Base-by-base conservation (phyloP, 1,140 invertebrate species). In the Thaumetopoea pityocampa region DNA sequence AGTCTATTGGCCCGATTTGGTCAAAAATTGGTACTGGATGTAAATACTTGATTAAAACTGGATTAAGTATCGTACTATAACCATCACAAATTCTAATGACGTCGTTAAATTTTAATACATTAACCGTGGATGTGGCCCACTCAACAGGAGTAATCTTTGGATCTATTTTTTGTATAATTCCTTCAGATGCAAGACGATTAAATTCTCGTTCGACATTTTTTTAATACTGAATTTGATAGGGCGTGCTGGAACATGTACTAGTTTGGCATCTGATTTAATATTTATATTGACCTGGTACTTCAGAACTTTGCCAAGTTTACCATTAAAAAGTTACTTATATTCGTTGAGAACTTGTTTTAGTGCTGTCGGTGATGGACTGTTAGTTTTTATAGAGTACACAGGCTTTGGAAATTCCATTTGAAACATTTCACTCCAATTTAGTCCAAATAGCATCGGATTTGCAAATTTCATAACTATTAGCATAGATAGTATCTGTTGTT, bases 121-220 rank as follows among this genome's bases (percentile, higher is more conserved):
- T 46, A 7, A 36, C 43, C 9, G 43, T 46, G n/a, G 33, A 34
- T 22, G 43, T 46, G 2, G 33, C 33, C 33, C 43, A n/a, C n/a
- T n/a, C n/a, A n/a, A n/a, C n/a, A n/a, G n/a, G n/a, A n/a, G n/a
- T n/a, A n/a, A n/a, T n/a, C n/a, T n/a, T n/a, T n/a, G n/a, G n/a
- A n/a, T 46, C 43, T 12, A 46, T 10, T 30, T 37, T 8, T 11
- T 23, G 3, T 6, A 46, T 23, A 6, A 46, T 37, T 0, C 12
- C 33, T 15, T 46, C 43, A 8, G n/a, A 7, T n/a, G 30, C 27
- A 15, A 46, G 27, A 10, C 17, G 16, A 0, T 37, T 27, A 9
- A 36, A 14, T 36, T 46, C 33, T 10, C 5, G 12, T 22, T 46
- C 43, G n/a, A 37, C 18, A 8, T 46, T 37, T 9, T 29, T 37